These are phyloP conservation scores for Cyanoramphus novaezelandiae DNA, from an alignment of 2,113 vertebrate species.

Conservation along the genomic window DNA sequence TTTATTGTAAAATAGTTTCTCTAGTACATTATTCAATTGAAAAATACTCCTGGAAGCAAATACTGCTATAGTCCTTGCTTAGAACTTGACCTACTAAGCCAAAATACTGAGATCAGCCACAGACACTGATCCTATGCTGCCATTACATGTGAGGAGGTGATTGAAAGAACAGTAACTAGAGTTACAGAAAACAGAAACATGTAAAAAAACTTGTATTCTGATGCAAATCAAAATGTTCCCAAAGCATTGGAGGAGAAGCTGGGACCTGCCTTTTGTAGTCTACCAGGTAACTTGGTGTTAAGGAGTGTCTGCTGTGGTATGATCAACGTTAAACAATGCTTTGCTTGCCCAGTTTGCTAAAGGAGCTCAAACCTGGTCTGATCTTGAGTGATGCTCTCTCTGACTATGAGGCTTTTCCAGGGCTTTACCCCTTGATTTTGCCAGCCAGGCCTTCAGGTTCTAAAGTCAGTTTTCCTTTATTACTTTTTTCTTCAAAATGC, in stretches of 20 bases:
- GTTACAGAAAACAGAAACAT: neutral
- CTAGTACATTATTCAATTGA: neutral
- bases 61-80: neutral
- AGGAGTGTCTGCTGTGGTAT: neutral
- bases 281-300: neutral
- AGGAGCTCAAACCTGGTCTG: neutral
- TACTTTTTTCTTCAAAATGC: neutral
- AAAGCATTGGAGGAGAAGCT: neutral
- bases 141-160: no score
- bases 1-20: neutral
- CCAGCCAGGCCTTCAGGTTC: neutral
- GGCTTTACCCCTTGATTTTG: neutral
- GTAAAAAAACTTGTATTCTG: neutral
- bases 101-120: neutral
- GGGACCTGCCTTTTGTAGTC: neutral
- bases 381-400: neutral
- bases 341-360: neutral
- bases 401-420: neutral
- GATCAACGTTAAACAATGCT: neutral
- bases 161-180: neutral
- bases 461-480: neutral
- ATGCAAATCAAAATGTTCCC: neutral
- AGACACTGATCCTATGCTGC: neutral
- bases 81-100: neutral
- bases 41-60: neutral